Evolutionary conservation across 2,888 invertebrate species (phyloP).

Genomic region (Volucella zonaria): DNA sequence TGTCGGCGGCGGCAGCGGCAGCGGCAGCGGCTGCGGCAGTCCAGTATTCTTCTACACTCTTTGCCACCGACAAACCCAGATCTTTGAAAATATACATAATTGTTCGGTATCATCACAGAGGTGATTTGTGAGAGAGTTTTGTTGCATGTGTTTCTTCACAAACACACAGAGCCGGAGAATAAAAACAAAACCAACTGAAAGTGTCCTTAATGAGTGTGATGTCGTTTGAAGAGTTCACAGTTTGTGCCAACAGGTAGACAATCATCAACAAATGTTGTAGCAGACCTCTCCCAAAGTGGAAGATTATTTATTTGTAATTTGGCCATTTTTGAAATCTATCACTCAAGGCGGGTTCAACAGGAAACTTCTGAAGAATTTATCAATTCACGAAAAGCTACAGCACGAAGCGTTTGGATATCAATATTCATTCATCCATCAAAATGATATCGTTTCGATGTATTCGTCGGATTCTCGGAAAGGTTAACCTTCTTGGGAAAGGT

Average conservation of each 20-base stretch:
- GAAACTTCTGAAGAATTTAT: constrained; percentile 53
- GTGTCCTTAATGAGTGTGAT: constrained; percentile 74
- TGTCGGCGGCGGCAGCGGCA: constrained; percentile 29
- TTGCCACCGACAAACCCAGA: constrained; percentile 35
- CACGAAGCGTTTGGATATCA: constrained; percentile 60
- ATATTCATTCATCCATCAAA: constrained; percentile 72
- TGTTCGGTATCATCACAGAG: constrained; percentile 73
- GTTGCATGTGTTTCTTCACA: constrained; percentile 61
- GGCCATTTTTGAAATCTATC: constrained; percentile 56
- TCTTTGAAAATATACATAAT: constrained; percentile 47
- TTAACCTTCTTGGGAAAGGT: constrained; percentile 62
- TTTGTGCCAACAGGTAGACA: constrained; percentile 64
- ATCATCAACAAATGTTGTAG: background rate
- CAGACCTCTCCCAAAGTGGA: constrained; percentile 43
- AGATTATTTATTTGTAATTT: constrained; percentile 57
- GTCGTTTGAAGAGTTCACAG: constrained; percentile 71
- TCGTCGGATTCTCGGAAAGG: constrained; percentile 57
- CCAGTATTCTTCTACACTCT: background rate
- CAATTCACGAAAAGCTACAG: constrained; percentile 58
- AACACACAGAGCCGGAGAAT: constrained; percentile 1
- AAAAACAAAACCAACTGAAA: constrained; percentile 57
- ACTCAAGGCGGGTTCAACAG: constrained; percentile 27
- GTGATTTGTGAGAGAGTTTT: constrained; percentile 54
- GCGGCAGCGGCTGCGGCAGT: background rate
- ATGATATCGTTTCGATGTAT: constrained; percentile 57